Evolutionary conservation across 2,888 invertebrate species (phyloP).

Genomic region (Lordiphosa fenestrarum): DNA sequence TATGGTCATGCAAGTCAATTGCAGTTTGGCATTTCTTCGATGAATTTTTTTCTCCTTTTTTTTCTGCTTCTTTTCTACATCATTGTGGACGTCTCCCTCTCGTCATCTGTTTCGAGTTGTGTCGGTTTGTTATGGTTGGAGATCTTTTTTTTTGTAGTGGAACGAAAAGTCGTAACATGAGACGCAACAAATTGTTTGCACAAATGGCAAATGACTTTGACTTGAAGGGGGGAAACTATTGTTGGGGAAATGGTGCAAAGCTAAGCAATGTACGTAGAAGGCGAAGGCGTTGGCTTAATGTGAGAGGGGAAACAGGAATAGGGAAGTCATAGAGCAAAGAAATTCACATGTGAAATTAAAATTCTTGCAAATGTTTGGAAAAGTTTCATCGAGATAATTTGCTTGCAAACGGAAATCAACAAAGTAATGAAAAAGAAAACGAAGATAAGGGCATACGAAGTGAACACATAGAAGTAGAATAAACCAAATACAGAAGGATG

Average conservation of each 20-base stretch:
- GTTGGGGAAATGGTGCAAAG: not conserved
- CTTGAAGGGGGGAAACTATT: slow-evolving; percentile 18
- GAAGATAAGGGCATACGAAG: too few relatives aligned
- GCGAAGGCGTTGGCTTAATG: too few relatives aligned
- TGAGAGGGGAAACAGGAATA: slow-evolving; percentile 1
- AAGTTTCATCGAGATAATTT: not conserved
- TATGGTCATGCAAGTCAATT: slow-evolving; percentile 77
- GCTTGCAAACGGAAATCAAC: too few relatives aligned
- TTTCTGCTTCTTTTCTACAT: slow-evolving; percentile 21
- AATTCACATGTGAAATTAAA: slow-evolving; percentile 4
- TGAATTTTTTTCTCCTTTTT: slow-evolving; percentile 39
- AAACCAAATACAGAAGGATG: too few relatives aligned
- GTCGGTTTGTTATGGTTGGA: slow-evolving; percentile 34
- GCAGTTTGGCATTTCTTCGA: slow-evolving; percentile 75
- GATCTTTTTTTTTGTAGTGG: slow-evolving; percentile 8
- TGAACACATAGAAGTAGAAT: too few relatives aligned
- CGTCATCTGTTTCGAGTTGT: slow-evolving; percentile 42
- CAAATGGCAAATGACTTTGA: slow-evolving; percentile 53
- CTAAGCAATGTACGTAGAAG: not conserved
- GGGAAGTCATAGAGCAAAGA: slow-evolving; percentile 5
- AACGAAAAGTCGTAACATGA: slow-evolving; percentile 59
- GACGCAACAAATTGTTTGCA: slow-evolving; percentile 68
- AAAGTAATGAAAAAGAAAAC: too few relatives aligned
- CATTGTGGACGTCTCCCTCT: slow-evolving; percentile 35
- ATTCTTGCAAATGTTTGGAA: slow-evolving; percentile 7